Conservation (phyloP, 2,113 vertebrate genomes). For the Carassius carassius region DNA sequence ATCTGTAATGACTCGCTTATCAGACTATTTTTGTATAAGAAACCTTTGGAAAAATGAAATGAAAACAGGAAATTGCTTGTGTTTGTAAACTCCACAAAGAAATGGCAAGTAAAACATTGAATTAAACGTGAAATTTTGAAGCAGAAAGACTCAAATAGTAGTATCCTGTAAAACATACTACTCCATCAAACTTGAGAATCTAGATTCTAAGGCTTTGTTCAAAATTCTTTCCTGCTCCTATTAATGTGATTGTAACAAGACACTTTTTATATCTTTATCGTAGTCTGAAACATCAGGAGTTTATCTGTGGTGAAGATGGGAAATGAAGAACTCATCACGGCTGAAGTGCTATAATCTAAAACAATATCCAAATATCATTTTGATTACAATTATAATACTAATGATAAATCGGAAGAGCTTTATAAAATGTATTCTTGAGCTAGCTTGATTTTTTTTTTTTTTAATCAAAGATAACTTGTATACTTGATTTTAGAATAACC, state of each 20-base stretch:
- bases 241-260: too few species aligned
- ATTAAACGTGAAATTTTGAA: too few species aligned
- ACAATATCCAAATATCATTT: neutral
- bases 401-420: neutral
- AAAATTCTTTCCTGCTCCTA: neutral
- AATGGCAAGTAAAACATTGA: too few species aligned
- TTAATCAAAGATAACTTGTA: neutral
- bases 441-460: neutral
- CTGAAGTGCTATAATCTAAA: neutral
- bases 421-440: neutral
- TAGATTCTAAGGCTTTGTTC: too few species aligned
- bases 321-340: neutral
- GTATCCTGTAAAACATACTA: too few species aligned
- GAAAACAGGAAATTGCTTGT: too few species aligned
- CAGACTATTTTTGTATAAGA: neutral
- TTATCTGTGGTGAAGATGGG: slow-evolving; percentile 49
- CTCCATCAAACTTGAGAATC: too few species aligned
- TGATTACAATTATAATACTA: neutral
- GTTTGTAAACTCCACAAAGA: too few species aligned
- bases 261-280: neutral
- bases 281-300: slow-evolving; percentile 53
- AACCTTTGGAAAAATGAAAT: too few species aligned
- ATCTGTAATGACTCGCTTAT: neutral
- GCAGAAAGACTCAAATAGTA: too few species aligned
- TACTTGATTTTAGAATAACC: neutral